phyloP scores from a whole-genome alignment of 37 sponge, comb jelly and placozoan genomes.

The Chondrosia reniformis region DNA sequence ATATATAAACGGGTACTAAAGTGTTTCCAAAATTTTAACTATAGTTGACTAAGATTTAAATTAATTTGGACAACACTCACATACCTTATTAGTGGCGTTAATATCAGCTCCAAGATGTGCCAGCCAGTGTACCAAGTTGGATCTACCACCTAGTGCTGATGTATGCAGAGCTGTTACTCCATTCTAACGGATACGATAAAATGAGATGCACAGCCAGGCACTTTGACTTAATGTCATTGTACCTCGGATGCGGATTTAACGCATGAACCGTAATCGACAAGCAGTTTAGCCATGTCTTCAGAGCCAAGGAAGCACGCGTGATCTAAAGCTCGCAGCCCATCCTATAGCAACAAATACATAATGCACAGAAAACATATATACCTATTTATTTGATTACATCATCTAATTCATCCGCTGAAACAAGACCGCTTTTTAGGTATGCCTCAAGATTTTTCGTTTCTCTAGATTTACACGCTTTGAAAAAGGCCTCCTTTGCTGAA shows the following conservation, averaged over 20 bases:
- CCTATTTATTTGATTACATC: neutral
- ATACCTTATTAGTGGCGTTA: conserved; percentile 21
- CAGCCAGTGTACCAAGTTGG: conserved; percentile 20
- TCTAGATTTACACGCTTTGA: neutral
- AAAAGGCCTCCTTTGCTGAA: neutral
- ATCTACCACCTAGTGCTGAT: conserved; percentile 37
- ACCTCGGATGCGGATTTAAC: conserved; percentile 23
- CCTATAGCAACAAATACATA: conserved; percentile 12
- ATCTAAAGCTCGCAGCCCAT: conserved; percentile 32
- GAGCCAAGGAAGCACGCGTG: conserved; percentile 38
- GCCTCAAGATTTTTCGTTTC: neutral
- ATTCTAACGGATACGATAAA: conserved; percentile 16
- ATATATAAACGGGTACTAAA: too few species aligned
- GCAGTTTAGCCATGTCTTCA: conserved; percentile 19
- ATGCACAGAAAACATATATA: neutral
- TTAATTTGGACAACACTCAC: too few species aligned
- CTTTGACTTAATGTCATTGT: neutral
- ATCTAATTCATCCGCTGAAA: neutral
- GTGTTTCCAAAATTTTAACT: too few species aligned
- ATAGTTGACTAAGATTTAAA: too few species aligned
- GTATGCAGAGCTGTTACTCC: conserved; percentile 36
- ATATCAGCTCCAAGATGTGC: conserved; percentile 12
- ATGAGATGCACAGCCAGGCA: too few species aligned
- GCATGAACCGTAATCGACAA: neutral
- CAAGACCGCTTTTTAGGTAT: neutral